Conservation (phyloP, 2,888 invertebrate genomes). For the Reticulitermes lucifugus region DNA sequence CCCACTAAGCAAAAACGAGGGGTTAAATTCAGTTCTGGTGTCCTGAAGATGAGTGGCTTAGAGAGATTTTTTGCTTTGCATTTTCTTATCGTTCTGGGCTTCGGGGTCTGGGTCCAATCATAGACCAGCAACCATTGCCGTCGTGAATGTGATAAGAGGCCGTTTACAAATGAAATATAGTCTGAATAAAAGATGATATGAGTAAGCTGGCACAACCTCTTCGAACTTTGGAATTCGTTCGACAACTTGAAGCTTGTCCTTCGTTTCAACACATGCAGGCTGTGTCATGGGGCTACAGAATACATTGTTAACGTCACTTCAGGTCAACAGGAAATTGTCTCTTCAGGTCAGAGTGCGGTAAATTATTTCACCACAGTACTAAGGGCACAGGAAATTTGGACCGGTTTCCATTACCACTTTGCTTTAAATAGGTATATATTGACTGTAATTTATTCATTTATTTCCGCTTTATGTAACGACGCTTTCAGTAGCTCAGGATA, state of each 20-base stretch:
- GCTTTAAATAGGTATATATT: too few species aligned
- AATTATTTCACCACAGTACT: neutral
- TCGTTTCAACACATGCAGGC: neutral
- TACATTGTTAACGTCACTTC: neutral
- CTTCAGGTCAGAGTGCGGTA: neutral
- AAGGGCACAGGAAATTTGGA: neutral
- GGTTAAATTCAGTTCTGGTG: too few species aligned
- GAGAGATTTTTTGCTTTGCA: too few species aligned
- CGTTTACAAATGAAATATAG: neutral
- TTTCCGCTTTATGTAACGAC: too few species aligned
- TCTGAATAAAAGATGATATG: neutral
- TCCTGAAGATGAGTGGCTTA: too few species aligned
- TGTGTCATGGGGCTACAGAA: neutral
- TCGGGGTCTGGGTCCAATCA: neutral
- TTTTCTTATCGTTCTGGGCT: neutral
- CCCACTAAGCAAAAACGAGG: too few species aligned
- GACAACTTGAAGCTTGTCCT: neutral
- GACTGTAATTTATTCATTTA: too few species aligned
- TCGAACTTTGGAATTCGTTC: neutral
- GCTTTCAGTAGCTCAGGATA: too few species aligned
- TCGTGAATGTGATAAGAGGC: neutral
- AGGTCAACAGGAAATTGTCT: neutral
- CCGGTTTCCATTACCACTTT: neutral
- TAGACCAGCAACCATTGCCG: neutral
- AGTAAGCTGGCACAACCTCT: neutral